Evolutionary conservation across 2,888 invertebrate genomes (phyloP), one percentile per base, ranked within the genome.

Genomic region (Agapostemon virescens): DNA sequence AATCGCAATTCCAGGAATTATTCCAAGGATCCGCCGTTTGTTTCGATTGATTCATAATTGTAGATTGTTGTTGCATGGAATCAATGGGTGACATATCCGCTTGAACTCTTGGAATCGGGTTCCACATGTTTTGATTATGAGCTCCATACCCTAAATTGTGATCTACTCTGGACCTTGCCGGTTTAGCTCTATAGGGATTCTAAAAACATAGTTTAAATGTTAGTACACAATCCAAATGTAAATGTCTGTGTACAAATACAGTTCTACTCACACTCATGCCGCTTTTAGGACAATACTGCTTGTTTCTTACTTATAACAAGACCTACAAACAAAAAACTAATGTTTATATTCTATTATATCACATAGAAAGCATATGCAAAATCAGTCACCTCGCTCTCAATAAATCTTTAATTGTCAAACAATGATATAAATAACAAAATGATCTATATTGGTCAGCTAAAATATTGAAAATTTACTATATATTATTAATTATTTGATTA

Each of bases 1-100:
- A 83, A 75, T 90, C 91, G 92, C 92, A 92, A 72, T 92, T 90
- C 92, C 92, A 92, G 0, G 92, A 90, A 85, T 92, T 92, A 80
- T 92, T 92, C 91, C 92, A 92, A 17, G 91, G 80, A 84, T 85
- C 81, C 7, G 26, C 79, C 0, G 74, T 9, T 36, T 82, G 82
- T 71, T 83, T 82, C 0, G 85, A 67, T 23, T 87, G 85, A 74
- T 82, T 85, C 7, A 69, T 40, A 30, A 68, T 17, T 4, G 86
- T 67, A n/a, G 86, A 80, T 71, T 85, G 87, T 74, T 84, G 85
- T 64, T 88, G 87, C 52, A 86, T 81, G 3, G 84, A 61, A 75
- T 88, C 86, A 77, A 85, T 89, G 0, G 84, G 20, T 15, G 83
- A 81, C n/a, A 88, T 58, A 26, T 85, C 83, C 6, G 88, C 77